These are phyloP conservation scores for Calliopum simillimum DNA, from an alignment of 2,888 invertebrate species.

Conservation along the genomic window DNA sequence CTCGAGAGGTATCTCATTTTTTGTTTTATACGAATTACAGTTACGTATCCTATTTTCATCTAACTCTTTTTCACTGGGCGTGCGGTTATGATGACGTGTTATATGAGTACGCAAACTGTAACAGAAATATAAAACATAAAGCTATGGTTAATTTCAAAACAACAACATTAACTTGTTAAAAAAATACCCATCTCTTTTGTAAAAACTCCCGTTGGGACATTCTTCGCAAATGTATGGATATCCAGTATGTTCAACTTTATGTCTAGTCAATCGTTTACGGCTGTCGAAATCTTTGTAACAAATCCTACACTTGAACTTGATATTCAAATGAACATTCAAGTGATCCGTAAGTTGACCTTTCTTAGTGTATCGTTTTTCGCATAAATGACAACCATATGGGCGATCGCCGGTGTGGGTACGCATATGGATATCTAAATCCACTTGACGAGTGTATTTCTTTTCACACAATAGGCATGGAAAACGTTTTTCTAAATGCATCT, in stretches of 20 bases:
- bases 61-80: conserved; percentile 20
- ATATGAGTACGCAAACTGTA: conserved; percentile 26
- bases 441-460: conserved; percentile 47
- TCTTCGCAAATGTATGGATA: conserved; percentile 49
- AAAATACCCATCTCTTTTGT: conserved; percentile 42
- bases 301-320: conserved; percentile 45
- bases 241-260: conserved; percentile 50
- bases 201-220: conserved; percentile 43
- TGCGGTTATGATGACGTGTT: conserved; percentile 21
- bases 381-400: conserved; percentile 49
- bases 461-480: conserved; percentile 47
- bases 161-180: too few species aligned
- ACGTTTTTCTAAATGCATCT: conserved; percentile 45
- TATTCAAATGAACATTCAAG: conserved; percentile 48
- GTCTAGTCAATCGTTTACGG: conserved; percentile 46
- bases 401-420: conserved; percentile 50
- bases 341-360: conserved; percentile 51
- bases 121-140: not conserved
- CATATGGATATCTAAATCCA: conserved; percentile 48
- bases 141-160: too few species aligned
- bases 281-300: conserved; percentile 47
- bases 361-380: conserved; percentile 49
- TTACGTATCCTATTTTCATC: too few species aligned
- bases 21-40: too few species aligned
- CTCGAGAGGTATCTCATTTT: too few species aligned